These are phyloP conservation scores for Rhogogaster chlorosoma DNA, from an alignment of 2,888 invertebrate species.

Conservation along the genomic window DNA sequence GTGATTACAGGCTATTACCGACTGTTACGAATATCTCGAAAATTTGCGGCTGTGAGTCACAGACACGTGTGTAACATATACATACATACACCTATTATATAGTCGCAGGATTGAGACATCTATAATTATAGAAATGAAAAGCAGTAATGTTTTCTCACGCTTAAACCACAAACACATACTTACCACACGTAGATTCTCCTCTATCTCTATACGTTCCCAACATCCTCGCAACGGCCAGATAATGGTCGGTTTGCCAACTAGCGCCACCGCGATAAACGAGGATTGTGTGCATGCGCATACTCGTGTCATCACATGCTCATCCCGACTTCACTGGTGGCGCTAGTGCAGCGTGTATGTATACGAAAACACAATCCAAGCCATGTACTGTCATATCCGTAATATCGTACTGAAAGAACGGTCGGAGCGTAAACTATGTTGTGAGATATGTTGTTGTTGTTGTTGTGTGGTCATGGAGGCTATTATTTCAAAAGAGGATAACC, in stretches of 20 bases:
- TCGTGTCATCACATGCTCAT: neutral
- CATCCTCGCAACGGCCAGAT: neutral
- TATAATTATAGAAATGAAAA: constrained; percentile 10
- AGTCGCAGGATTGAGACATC: constrained; percentile 11
- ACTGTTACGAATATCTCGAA: neutral
- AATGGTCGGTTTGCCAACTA: neutral
- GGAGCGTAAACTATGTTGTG: neutral
- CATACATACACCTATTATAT: neutral
- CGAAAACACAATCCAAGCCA: neutral
- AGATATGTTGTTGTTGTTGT: neutral
- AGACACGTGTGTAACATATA: neutral
- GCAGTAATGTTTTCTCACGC: neutral
- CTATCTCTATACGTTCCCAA: neutral
- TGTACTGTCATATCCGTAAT: neutral
- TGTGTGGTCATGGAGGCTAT: neutral
- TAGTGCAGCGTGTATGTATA: neutral
- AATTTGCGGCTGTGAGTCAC: neutral
- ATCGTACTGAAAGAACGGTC: neutral
- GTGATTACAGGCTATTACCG: neutral
- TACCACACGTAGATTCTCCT: neutral
- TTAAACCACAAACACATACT: neutral
- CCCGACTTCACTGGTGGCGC: neutral
- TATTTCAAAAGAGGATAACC: constrained; percentile 7
- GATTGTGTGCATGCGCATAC: neutral
- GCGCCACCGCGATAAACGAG: neutral